Evolutionary conservation across 2,797 vertebrate genomes (phyloP), one percentile per base, ranked within the genome.

Genomic region (Morelia viridis): DNA sequence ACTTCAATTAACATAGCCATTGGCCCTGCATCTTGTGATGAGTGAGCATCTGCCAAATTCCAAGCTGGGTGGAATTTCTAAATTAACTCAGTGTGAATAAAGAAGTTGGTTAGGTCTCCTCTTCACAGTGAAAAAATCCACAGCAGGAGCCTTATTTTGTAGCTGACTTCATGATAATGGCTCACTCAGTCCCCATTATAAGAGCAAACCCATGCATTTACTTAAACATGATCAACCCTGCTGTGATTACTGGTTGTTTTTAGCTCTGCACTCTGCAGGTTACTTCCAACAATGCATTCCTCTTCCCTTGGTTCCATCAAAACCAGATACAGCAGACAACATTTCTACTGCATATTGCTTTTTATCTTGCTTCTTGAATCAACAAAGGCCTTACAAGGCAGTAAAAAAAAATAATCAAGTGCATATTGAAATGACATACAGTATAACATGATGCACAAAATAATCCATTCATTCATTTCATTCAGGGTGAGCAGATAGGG

Each of bases 271-370:
- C 64, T 88, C 60, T 56, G 12, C 19, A 87, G 31, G 10, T 89
- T 93, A 89, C 91, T 26, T 64, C 62, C 76, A 92, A 4, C 19
- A 2, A 5, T 83, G 9, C 13, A 91, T n/a, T 89, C 58, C 1
- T 8, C 4, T 85, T 94, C 91, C 85, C 90, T 92, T 92, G 6
- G 83, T 90, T 90, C 65, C 41, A 90, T 62, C 56, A 87, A 89
- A 94, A 95, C 87, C 88, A 88, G 46, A 93, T 90, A 76, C 19
- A 85, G 88, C 83, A 28, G 56, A 17, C n/a, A 56, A 84, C 15
- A 31, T 57, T 71, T 71, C 53, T 89, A 56, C 17, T 71, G 11
- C 53, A 13, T 84, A 83, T 65, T 11, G 31, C 26, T 71, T 57
- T 57, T 91, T 86, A 68, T 11, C 50, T 62, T 91, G 61, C 83